Percentiles rank a stretch among this genome's conserved stretches.
Evolutionary conservation across 2,113 vertebrate genomes (phyloP).

Genomic region (Mugil cephalus): DNA sequence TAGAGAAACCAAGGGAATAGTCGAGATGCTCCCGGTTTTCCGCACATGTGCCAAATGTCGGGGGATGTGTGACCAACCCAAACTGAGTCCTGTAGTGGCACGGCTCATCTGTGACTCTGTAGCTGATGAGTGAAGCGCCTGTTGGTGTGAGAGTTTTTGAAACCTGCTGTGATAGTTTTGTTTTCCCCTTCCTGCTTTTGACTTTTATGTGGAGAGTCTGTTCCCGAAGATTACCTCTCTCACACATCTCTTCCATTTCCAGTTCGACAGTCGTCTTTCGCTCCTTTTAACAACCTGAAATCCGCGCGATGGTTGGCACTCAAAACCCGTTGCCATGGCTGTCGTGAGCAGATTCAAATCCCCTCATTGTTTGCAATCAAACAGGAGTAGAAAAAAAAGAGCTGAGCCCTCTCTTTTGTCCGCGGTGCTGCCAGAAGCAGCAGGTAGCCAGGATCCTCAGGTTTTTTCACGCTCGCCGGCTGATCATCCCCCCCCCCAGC

Average conservation of each 20-base stretch:
- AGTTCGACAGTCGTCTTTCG: constrained; percentile 32
- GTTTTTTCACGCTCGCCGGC: constrained; percentile 61
- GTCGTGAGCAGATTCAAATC: constrained; percentile 71
- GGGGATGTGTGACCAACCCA: constrained; percentile 34
- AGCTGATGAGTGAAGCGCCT: neutral
- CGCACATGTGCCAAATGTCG: constrained; percentile 55
- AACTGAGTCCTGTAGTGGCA: constrained; percentile 34
- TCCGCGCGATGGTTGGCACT: constrained; percentile 53
- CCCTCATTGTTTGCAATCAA: constrained; percentile 77
- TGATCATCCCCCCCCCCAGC: constrained; percentile 42
- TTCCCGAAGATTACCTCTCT: constrained; percentile 40
- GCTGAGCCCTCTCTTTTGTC: constrained; percentile 64
- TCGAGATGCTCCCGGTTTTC: constrained; percentile 24
- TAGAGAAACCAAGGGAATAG: constrained; percentile 8
- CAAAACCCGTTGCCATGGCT: constrained; percentile 74
- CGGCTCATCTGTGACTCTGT: neutral
- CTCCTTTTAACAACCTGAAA: constrained; percentile 16
- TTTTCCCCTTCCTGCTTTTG: constrained; percentile 24
- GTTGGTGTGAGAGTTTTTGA: constrained; percentile 7
- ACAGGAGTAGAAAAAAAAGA: constrained; percentile 50
- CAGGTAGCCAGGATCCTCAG: constrained; percentile 80
- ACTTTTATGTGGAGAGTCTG: constrained; percentile 31
- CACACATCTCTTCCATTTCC: constrained; percentile 1
- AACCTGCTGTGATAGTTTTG: constrained; percentile 5
- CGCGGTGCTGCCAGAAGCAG: constrained; percentile 74